phyloP scores from a whole-genome alignment of 2,113 vertebrate genomes.

The Cyanoderma ruficeps region DNA sequence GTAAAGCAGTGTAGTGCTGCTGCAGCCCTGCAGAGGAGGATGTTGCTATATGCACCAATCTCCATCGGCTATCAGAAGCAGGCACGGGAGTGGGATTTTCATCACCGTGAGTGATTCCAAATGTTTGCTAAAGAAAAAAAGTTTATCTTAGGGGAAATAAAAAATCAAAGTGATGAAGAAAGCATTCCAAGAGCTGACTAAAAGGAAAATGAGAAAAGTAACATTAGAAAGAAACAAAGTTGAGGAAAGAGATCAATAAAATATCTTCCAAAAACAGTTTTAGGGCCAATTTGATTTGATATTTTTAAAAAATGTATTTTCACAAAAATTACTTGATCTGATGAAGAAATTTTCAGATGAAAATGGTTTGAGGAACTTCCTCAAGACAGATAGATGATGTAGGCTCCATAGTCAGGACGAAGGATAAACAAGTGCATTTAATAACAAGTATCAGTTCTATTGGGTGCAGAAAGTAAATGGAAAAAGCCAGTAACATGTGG shows the following conservation, averaged over 20 bases:
- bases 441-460: neutral
- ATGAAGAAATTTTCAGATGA: neutral
- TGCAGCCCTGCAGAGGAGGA: neutral
- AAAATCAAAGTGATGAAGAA: neutral
- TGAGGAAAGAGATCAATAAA: neutral
- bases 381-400: neutral
- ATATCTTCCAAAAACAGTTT: neutral
- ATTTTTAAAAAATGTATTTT: neutral
- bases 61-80: neutral
- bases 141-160: neutral
- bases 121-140: neutral
- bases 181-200: neutral
- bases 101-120: neutral
- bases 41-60: neutral
- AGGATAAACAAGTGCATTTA: neutral
- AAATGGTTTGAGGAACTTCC: neutral
- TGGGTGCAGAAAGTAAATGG: neutral
- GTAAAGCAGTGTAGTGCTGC: fast-evolving
- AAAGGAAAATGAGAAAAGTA: neutral
- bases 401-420: neutral
- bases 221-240: neutral
- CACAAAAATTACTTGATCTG: neutral
- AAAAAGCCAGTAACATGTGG: neutral
- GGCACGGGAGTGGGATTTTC: neutral
- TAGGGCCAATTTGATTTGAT: neutral